Percentiles rank a stretch among this genome's conserved stretches.
Evolutionary conservation across 2,888 invertebrate species (phyloP).

Genomic region (Abrostola triplasia): DNA sequence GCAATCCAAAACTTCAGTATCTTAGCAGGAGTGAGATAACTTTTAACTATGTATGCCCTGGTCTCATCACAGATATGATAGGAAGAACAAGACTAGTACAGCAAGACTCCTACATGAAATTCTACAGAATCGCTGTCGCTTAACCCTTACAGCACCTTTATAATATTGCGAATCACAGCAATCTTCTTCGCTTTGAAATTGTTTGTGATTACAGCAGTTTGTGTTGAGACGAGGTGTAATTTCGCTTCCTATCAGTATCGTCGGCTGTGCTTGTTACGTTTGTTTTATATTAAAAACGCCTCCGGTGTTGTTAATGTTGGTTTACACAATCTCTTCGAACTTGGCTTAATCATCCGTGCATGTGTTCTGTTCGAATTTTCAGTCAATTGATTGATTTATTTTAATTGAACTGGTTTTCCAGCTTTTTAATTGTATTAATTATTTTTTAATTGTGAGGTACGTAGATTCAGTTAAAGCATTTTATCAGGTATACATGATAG

Average conservation of each 20-base stretch:
- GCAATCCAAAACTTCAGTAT: too few species aligned
- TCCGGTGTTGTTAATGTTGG: conserved; percentile 49
- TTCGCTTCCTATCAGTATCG: conserved; percentile 68
- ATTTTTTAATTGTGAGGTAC: too few species aligned
- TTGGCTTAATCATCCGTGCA: conserved; percentile 34
- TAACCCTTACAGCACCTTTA: conserved; percentile 43
- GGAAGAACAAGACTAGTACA: too few species aligned
- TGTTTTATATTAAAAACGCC: conserved; percentile 68
- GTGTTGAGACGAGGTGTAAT: conserved; percentile 74
- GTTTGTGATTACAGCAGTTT: conserved; percentile 80
- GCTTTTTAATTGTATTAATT: too few species aligned
- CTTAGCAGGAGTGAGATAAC: too few species aligned
- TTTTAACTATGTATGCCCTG: too few species aligned
- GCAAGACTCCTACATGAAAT: not conserved
- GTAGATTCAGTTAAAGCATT: too few species aligned
- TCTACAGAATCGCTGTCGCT: conserved; percentile 18
- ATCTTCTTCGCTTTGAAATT: conserved; percentile 77
- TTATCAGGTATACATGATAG: too few species aligned
- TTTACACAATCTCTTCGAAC: conserved; percentile 45
- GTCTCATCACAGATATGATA: not conserved
- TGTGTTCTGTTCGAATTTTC: conserved; percentile 23
- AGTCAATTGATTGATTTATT: conserved; percentile 35
- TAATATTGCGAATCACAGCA: conserved; percentile 76
- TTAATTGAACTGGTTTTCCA: not conserved
- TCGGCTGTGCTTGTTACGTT: conserved; percentile 53